Evolutionary conservation across 2,113 vertebrate genomes (phyloP).

Genomic region (Toxotes chatareus): DNA sequence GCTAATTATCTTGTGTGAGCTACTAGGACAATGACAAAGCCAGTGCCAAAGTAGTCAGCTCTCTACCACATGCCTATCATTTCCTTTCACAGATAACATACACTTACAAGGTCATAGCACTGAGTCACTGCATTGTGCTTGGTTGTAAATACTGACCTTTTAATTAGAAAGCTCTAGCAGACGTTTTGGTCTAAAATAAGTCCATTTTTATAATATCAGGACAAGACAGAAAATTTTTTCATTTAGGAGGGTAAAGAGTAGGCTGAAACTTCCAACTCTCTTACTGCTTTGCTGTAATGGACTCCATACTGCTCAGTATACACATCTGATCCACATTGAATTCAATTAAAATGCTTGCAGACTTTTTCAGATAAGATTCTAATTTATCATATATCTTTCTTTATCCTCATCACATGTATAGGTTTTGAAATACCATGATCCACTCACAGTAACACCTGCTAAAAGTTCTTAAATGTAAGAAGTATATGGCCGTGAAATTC

Average conservation of each 20-base stretch:
- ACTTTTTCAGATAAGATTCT: neutral
- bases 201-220: neutral
- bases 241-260: neutral
- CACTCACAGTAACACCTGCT: conserved; percentile 13
- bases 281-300: neutral
- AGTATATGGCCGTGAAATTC: conserved; percentile 27
- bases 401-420: neutral
- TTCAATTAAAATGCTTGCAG: neutral
- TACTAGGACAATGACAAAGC: conserved; percentile 53
- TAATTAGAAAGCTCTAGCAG: neutral
- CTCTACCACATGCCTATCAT: conserved; percentile 33
- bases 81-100: conserved; percentile 45
- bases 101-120: conserved; percentile 38
- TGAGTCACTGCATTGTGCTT: conserved; percentile 17
- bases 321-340: neutral
- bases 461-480: conserved; percentile 9
- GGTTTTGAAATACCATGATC: neutral
- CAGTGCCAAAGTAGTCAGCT: conserved; percentile 30
- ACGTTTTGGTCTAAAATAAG: conserved; percentile 33
- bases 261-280: neutral
- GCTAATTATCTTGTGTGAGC: conserved; percentile 67
- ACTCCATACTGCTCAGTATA: neutral
- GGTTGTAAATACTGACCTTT: conserved; percentile 32
- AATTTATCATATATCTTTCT: neutral
- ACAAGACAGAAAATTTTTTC: neutral